Evolutionary conservation across 2,888 invertebrate genomes (phyloP).

Genomic region (Blastobasis adustella): DNA sequence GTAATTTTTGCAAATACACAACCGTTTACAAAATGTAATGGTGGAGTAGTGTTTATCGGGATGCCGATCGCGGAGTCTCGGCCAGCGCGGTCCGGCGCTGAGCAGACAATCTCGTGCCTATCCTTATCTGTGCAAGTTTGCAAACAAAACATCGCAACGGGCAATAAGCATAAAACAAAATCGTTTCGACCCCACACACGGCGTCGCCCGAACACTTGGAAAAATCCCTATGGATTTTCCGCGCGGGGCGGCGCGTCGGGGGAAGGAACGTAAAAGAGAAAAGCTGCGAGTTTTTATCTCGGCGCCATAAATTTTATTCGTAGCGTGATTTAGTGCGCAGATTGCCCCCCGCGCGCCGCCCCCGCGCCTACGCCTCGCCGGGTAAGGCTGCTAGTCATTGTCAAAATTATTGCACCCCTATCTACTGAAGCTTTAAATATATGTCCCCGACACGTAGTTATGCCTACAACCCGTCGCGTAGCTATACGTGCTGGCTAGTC

Average conservation of each 20-base stretch:
- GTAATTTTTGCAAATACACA: no score
- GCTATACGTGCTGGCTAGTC: constrained; percentile 6
- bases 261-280: constrained; percentile 76
- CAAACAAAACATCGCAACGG: constrained; percentile 70
- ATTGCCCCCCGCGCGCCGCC: constrained; percentile 65
- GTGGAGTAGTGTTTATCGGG: no score
- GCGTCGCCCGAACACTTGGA: constrained; percentile 72
- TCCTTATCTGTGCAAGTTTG: constrained; percentile 68
- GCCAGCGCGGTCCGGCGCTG: constrained; percentile 29
- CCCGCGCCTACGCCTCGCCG: constrained; percentile 69
- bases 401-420: constrained; percentile 76
- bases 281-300: constrained; percentile 78
- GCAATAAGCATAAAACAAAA: constrained; percentile 75
- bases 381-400: constrained; percentile 75
- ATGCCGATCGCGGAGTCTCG: no score
- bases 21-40: no score
- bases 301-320: constrained; percentile 77
- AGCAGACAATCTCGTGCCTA: constrained; percentile 55
- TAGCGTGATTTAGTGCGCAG: constrained; percentile 77
- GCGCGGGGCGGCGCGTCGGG: constrained; percentile 44
- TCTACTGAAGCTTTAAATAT: constrained; percentile 74
- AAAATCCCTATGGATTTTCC: constrained; percentile 75
- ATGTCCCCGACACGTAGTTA: constrained; percentile 68
- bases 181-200: constrained; percentile 72
- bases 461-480: constrained; percentile 61